Base-by-base conservation (phyloP, 37 sponge, comb jelly and placozoan genomes). In the Eunapius fragilis region DNA sequence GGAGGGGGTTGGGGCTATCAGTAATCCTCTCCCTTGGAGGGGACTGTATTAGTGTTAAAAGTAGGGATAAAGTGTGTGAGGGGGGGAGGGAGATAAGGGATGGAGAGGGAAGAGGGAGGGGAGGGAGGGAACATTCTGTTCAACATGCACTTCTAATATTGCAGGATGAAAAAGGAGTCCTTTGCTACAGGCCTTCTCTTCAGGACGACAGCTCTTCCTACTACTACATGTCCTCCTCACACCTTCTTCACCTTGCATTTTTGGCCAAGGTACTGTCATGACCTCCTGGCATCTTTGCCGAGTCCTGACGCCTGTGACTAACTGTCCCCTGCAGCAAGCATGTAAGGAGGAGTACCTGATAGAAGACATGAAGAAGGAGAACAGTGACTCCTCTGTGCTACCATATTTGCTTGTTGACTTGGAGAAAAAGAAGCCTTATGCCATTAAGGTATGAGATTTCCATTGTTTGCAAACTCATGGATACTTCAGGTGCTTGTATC, bases 331-430 rank as follows among this genome's bases (percentile, higher is more conserved):
- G 26, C 72, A 92, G 92, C 35, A 71, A 79, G 80, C 80, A 25
- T 74, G 82, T 6, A 35, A 69, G 34, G 36, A 30, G 37, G 92
- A 92, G 76, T 72, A 49, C 32, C 75, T 71, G 35, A 28, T 92
- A 26, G 84, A 45, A 23, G 69, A 85, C 22, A 27, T 79, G 71
- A 70, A 25, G 47, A 87, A 88, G 77, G 88, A 87, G 67, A 74
- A 27, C 0, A 75, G 79, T n/a, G 81, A 75, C 0, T 47, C 71
- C 45, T 85, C 19, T 13, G 25, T 84, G n/a, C 74, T 30, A 30
- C 67, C 70, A 0, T 85, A 68, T 72, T 86, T 85, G 45, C 13
- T 92, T 47, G 85, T 92, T 28, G 92, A 92, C 27, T 22, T 81
- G 25, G 85, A 74, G 31, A 80, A 80, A 30, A 47, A 79, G 37